Percentiles rank a stretch among this genome's conserved stretches.
Evolutionary conservation across 1,140 invertebrate genomes (phyloP).

Genomic region (Zaprionus camerounensis): DNA sequence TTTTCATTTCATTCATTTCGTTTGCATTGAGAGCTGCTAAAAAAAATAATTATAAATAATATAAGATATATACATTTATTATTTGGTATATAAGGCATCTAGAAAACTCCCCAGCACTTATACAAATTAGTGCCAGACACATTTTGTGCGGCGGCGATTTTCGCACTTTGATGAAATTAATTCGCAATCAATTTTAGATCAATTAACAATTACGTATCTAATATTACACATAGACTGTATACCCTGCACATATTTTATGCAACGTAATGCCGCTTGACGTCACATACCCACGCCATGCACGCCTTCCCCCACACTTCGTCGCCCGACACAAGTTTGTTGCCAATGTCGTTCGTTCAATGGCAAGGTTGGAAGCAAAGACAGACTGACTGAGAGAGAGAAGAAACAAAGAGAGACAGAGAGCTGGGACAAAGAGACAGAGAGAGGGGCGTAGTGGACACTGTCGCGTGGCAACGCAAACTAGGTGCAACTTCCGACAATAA

Average conservation of each 20-base stretch:
- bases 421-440: not conserved
- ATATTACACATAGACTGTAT: not conserved
- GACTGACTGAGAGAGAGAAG: too few relatives aligned
- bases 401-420: not conserved
- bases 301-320: not conserved
- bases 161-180: not conserved
- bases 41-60: not conserved
- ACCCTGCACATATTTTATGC: slow-evolving; percentile 13
- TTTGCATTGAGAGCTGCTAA: not conserved
- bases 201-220: slow-evolving; percentile 5
- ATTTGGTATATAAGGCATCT: not conserved
- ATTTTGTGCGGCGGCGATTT: not conserved
- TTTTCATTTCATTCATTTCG: not conserved
- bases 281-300: not conserved
- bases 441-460: not conserved
- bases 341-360: slow-evolving; percentile 69
- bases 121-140: not conserved
- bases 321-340: slow-evolving; percentile 62
- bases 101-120: not conserved
- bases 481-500: slow-evolving; percentile 25
- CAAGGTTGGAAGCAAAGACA: not conserved
- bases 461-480: slow-evolving; percentile 37
- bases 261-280: not conserved
- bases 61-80: not conserved
- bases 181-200: slow-evolving; percentile 8